Base-by-base conservation (phyloP, 2,113 vertebrate genomes). In the Hyaena hyaena region DNA sequence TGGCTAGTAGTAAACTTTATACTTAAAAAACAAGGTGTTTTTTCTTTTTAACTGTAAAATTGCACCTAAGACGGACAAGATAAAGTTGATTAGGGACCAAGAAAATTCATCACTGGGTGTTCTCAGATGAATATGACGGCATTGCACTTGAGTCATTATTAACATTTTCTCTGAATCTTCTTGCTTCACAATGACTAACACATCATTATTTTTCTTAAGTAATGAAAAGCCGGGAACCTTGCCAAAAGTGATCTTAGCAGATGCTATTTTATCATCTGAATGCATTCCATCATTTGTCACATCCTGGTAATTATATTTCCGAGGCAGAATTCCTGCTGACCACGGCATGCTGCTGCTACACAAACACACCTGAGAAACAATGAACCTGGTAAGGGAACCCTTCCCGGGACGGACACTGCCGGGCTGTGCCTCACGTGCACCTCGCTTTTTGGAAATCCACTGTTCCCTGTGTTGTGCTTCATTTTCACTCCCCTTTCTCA, bases 241-340 rank as follows among this genome's bases (percentile, higher is more conserved):
- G 84, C 63, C 79, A 97, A 66, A 63, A 35, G 33, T 93, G 4
- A 55, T 65, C 69, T 24, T 94, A 90, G 55, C 73, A 97, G 65
- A 96, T 81, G 33, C 24, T 39, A 4, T 95, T 92, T 71, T 68
- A 88, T 76, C 68, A 90, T 97, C 89, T 92, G 94, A 77, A 1
- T 85, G 65, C 96, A 90, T 65, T 77, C 12, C 21, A 55, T 73
- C 31, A 53, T 93, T 97, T 98, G 88, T 96, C 88, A 97, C 55
- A 63, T 71, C 28, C 50, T 71, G 2, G 0, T 94, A 76, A 95
- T 97, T 81, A 17, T 24, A 89, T 80, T 92, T 95, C 39, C 53
- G 90, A 96, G 55, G n/a, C 9, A 82, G 61, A 58, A 93, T 14
- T 39, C 31, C 10, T 0, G 53, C 21, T 61, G 91, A 86, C 93